Conservation (phyloP, 1,140 invertebrate species). For the Thalassaphorura encarpata region DNA sequence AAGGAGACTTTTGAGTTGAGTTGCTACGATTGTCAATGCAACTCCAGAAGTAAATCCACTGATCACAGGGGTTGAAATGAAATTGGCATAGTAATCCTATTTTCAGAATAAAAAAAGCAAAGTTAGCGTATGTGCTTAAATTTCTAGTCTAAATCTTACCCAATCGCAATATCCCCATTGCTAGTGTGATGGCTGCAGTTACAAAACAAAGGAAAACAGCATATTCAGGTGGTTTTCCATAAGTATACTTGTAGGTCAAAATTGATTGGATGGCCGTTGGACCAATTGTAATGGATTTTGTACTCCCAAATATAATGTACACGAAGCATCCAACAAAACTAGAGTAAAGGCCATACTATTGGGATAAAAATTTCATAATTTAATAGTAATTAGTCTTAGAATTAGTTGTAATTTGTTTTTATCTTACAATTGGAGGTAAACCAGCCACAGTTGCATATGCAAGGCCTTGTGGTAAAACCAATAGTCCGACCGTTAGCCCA, state of each 20-base stretch:
- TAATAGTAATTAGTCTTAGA: no score
- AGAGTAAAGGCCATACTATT: constrained; percentile 69
- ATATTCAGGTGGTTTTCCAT: constrained; percentile 55
- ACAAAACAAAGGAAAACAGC: constrained; percentile 64
- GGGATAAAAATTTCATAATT: no score
- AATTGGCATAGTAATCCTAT: constrained; percentile 83
- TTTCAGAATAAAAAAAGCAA: no score
- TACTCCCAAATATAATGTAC: constrained; percentile 74
- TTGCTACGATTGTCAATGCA: constrained; percentile 58
- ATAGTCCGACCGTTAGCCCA: constrained; percentile 72
- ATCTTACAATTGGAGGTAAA: no score
- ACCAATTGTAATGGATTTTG: constrained; percentile 70
- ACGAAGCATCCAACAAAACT: constrained; percentile 75
- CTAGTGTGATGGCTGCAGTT: constrained; percentile 44
- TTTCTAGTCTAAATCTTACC: constrained; percentile 41
- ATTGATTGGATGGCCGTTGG: constrained; percentile 65
- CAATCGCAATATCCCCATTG: constrained; percentile 67
- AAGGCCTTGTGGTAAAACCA: constrained; percentile 77
- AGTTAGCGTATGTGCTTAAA: no score
- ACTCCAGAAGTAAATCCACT: constrained; percentile 82
- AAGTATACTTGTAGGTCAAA: constrained; percentile 62
- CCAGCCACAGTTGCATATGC: constrained; percentile 74
- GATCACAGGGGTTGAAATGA: constrained; percentile 80
- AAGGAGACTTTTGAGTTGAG: constrained; percentile 43
- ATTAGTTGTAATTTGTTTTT: no score